Percentiles rank a stretch among this genome's conserved stretches.
Conservation (phyloP, 2,888 invertebrate genomes). For the Colletes collaris region DNA sequence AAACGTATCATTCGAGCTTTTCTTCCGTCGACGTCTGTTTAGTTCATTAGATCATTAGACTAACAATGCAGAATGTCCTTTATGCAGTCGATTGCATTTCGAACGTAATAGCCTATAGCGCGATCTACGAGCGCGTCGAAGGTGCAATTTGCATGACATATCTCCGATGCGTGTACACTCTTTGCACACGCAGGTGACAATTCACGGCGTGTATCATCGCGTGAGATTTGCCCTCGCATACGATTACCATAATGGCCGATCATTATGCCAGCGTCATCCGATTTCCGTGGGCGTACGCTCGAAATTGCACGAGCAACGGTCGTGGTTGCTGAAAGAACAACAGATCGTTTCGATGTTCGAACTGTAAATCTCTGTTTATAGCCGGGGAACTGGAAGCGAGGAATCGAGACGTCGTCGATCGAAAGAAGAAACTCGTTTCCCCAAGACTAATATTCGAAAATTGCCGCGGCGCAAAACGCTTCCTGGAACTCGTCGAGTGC, state of each 20-base stretch:
- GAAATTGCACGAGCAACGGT: constrained; percentile 50
- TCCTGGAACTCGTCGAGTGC: too few species aligned
- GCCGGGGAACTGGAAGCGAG: too few species aligned
- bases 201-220: constrained; percentile 67
- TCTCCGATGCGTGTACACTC: constrained; percentile 34
- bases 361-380: neutral
- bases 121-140: constrained; percentile 50
- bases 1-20: constrained; percentile 48
- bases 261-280: constrained; percentile 64
- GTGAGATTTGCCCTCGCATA: constrained; percentile 60
- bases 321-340: constrained; percentile 12
- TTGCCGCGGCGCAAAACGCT: too few species aligned
- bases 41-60: constrained; percentile 57
- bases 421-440: too few species aligned
- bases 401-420: too few species aligned
- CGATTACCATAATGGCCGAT: constrained; percentile 73
- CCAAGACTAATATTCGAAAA: too few species aligned
- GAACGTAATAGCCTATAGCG: constrained; percentile 54
- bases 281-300: constrained; percentile 69
- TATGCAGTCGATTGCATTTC: constrained; percentile 40
- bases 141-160: constrained; percentile 65
- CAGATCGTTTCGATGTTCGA: neutral
- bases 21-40: constrained; percentile 34
- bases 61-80: constrained; percentile 60
- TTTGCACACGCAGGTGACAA: constrained; percentile 70